phyloP scores from a whole-genome alignment of 2,888 invertebrate genomes.

The Siphonodentalium dalli region DNA sequence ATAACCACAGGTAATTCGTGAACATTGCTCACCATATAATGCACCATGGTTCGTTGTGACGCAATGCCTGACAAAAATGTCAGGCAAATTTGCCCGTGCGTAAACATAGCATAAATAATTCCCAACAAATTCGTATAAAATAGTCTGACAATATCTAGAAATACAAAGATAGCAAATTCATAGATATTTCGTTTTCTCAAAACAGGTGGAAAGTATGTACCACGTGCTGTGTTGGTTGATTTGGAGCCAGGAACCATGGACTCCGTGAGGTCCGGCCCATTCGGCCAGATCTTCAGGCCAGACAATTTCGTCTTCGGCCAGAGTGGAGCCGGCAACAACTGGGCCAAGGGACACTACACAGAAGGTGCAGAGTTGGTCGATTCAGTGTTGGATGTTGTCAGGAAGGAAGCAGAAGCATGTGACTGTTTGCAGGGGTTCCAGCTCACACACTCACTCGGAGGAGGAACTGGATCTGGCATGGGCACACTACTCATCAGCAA shows the following conservation, averaged over 20 bases:
- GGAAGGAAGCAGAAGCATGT: slow-evolving; percentile 82
- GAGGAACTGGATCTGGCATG: slow-evolving; percentile 87
- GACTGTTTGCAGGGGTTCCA: slow-evolving; percentile 80
- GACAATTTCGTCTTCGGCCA: slow-evolving; percentile 90
- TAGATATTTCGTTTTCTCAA: too few relatives aligned
- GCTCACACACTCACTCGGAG: slow-evolving; percentile 73
- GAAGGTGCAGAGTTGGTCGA: slow-evolving; percentile 76
- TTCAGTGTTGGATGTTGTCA: slow-evolving; percentile 70
- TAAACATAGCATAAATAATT: too few relatives aligned
- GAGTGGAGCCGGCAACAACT: slow-evolving; percentile 80
- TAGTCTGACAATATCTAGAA: too few relatives aligned
- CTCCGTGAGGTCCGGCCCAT: slow-evolving; percentile 88
- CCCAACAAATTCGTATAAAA: too few relatives aligned
- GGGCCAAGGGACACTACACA: slow-evolving; percentile 90
- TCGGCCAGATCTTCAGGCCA: slow-evolving; percentile 88
- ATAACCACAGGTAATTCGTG: too few relatives aligned
- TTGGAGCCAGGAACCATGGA: slow-evolving; percentile 96
- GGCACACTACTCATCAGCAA: slow-evolving; percentile 90
- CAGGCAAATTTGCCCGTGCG: too few relatives aligned
- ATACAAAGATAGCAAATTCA: too few relatives aligned
- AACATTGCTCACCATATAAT: too few relatives aligned
- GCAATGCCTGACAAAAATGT: too few relatives aligned
- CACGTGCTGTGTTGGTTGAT: slow-evolving; percentile 89
- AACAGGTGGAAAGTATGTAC: slow-evolving; percentile 92
- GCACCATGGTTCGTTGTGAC: too few relatives aligned